Evolutionary conservation across 2,888 invertebrate species (phyloP), one percentile per base, ranked within the genome.

Genomic region (Copidosoma aretas): DNA sequence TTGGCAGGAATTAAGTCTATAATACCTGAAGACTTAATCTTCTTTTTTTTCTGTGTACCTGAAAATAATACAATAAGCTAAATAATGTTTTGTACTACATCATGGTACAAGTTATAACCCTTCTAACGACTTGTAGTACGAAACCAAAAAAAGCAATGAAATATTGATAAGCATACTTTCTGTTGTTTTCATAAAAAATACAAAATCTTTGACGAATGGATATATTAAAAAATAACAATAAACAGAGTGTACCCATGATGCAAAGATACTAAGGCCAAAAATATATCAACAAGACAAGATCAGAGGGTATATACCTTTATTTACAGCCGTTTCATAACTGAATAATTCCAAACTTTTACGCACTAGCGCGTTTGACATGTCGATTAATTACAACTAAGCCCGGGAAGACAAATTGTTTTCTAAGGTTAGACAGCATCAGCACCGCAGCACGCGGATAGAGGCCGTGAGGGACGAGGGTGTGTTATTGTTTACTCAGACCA

Each of bases 301-400:
- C n/a, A n/a, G 10, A 43, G 15, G 19, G 57, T 14, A 4, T 43
- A 21, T 58, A 81, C 79, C 80, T 75, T 75, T 75, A 67, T 77
- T 78, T 41, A 71, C 43, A 63, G 73, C 71, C 60, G 75, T 68
- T 60, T 81, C 78, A 70, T 82, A 85, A 68, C 86, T 87, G 41
- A 88, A 85, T 73, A 88, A 83, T 77, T 86, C 87, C 68, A 89
- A 84, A 75, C 88, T 87, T 77, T 86, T 85, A 74, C 86, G 85
- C 57, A 88, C 84, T 79, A 89, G 82, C 63, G 87, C 85, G 77
- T 86, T 84, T 81, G 89, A 88, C 89, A 89, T 88, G 82, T 84
- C 76, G 39, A 68, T 32, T 8, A 8, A 5, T 32, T 32, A 32
- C 3, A 32, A 5, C 32, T n/a, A n/a, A n/a, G n/a, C n/a, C n/a